These are phyloP conservation scores for Callocephalon fimbriatum DNA, from an alignment of 2,113 vertebrate species.

Conservation along the genomic window DNA sequence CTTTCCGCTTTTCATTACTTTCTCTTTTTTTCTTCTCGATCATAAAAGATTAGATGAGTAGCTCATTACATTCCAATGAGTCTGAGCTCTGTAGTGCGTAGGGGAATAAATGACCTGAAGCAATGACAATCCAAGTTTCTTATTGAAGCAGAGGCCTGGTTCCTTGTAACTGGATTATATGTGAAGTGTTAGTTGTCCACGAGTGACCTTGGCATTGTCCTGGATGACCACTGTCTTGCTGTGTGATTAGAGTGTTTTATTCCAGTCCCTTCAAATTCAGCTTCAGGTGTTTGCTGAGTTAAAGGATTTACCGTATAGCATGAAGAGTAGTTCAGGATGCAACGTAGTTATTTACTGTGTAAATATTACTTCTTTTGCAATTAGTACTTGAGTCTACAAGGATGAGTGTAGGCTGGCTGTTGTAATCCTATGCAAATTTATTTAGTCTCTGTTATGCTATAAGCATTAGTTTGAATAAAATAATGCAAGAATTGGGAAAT, in stretches of 20 bases:
- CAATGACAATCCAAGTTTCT: not conserved
- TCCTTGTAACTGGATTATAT: not conserved
- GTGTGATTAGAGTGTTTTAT: not conserved
- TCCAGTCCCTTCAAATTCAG: not conserved
- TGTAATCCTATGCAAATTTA: constrained; percentile 28
- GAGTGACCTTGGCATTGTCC: not conserved
- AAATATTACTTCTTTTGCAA: constrained; percentile 9
- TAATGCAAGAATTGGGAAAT: not conserved
- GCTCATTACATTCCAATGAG: not conserved
- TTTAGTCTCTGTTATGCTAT: not conserved
- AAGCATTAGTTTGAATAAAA: constrained; percentile 28
- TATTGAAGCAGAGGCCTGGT: not conserved
- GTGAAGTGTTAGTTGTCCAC: not conserved
- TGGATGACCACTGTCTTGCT: not conserved
- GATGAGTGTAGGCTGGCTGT: not conserved
- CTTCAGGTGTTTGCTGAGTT: not conserved
- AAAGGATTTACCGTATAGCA: not conserved
- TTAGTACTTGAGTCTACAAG: not conserved
- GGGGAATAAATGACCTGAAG: not conserved
- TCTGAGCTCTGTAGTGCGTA: not conserved
- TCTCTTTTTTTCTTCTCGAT: not conserved
- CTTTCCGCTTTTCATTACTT: not conserved
- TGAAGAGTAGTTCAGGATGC: not conserved
- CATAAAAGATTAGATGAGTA: not conserved
- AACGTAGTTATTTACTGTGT: not conserved